Base-by-base conservation (phyloP, 2,888 invertebrate genomes). In the Andricus curvator region DNA sequence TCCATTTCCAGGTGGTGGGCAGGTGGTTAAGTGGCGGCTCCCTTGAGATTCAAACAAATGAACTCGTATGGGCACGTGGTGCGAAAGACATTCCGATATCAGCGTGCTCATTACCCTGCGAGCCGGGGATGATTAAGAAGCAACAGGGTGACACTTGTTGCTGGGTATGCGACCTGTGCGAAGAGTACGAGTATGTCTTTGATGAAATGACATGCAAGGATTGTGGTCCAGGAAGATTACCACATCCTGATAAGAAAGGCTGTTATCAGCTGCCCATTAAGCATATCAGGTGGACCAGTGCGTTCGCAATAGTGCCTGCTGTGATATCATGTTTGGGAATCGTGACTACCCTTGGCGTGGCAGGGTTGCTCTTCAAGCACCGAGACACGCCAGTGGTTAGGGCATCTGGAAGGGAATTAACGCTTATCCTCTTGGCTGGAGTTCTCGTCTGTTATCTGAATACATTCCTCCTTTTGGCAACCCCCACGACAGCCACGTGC, bases 161-260 rank as follows among this genome's bases (percentile, higher is more conserved):
- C 92, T 96, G 97, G 97, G 95, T 96, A 33, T 97, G 96, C 90
- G 95, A 96, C 87, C 94, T 94, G 81, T 96, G 97, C 90, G 95
- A 95, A 88, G 94, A 94, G 11, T 95, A 95, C 90, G 96, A 96
- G 90, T 95, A 94, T 87, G 95, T 96, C 8, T 93, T 93, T 86
- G 95, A 96, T 88, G 95, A 95, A 88, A 95, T 95, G 82, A 95
- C 95, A 33, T 96, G 96, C 89, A 92, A 89, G 82, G 95, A 95
- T 88, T 96, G 96, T 86, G 95, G 95, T 1, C 94, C 94, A 33
- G 95, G 95, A 0, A 92, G 93, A 80, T 95, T 95, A 94, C 96
- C 96, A 0, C 94, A 94, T 87, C 89, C 93, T 6, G 94, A 95
- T 87, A 95, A 95, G 86, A 92, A 94, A 11, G 94, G 94, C 8